These are phyloP conservation scores for Sycobia sp. DNA, from an alignment of 1,140 invertebrate species.

Conservation along the genomic window DNA sequence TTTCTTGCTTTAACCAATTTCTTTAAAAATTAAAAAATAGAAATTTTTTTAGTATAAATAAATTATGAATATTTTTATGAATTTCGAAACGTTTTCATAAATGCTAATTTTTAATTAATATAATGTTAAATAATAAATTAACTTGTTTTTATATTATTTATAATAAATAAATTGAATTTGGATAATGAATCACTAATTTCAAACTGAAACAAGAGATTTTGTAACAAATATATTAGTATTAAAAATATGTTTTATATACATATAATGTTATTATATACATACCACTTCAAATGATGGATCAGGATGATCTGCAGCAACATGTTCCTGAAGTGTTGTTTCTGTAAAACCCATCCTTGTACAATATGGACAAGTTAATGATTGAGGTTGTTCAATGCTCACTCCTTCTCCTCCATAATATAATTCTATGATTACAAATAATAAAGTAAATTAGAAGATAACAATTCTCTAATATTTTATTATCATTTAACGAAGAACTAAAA, in stretches of 20 bases:
- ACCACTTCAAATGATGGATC: slow-evolving; percentile 87
- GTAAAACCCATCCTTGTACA: slow-evolving; percentile 96
- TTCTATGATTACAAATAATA: slow-evolving; percentile 64
- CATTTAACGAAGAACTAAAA: not conserved
- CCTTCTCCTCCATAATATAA: slow-evolving; percentile 94
- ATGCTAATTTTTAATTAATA: too few relatives aligned
- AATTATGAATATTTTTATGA: too few relatives aligned
- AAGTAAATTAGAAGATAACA: not conserved
- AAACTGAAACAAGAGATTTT: too few relatives aligned
- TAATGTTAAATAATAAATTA: too few relatives aligned
- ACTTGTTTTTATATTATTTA: too few relatives aligned
- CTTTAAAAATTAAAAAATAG: too few relatives aligned
- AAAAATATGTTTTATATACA: not conserved
- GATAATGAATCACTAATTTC: too few relatives aligned
- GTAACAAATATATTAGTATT: not conserved
- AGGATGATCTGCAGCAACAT: slow-evolving; percentile 86
- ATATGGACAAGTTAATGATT: slow-evolving; percentile 95
- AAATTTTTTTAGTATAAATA: too few relatives aligned
- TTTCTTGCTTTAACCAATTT: too few relatives aligned
- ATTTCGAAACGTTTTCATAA: too few relatives aligned
- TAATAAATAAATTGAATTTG: too few relatives aligned
- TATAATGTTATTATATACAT: slow-evolving; percentile 55
- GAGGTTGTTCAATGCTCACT: slow-evolving; percentile 85
- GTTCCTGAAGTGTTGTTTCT: slow-evolving; percentile 88
- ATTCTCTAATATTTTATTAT: not conserved